phyloP scores from a whole-genome alignment of 2,113 vertebrate genomes.

The Gila orcuttii region DNA sequence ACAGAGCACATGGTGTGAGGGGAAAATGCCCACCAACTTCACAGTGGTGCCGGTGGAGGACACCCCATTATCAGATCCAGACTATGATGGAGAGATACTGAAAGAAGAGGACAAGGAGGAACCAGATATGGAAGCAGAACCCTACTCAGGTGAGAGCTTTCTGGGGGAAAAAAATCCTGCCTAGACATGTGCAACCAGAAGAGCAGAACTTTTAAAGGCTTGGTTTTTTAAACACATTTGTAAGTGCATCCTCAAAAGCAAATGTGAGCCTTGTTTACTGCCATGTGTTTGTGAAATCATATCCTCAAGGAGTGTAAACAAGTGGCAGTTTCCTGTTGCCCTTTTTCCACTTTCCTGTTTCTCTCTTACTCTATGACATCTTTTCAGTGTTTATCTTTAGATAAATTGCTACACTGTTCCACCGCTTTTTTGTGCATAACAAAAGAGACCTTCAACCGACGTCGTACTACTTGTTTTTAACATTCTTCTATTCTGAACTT shows the following conservation, averaged over 20 bases:
- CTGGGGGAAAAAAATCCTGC: not conserved
- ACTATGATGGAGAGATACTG: conserved; percentile 20
- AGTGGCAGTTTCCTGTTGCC: conserved; percentile 22
- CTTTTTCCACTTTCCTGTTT: conserved; percentile 13
- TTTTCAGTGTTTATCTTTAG: not conserved
- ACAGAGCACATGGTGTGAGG: conserved; percentile 36
- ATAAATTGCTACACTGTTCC: not conserved
- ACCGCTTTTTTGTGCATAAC: not conserved
- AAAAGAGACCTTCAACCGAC: not conserved
- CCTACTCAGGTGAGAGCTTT: conserved; percentile 55
- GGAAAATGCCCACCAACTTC: conserved; percentile 67
- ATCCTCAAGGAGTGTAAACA: conserved; percentile 20
- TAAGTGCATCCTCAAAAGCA: not conserved
- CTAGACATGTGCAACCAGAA: not conserved
- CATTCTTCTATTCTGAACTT: not conserved
- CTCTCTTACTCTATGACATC: not conserved
- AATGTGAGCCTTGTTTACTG: not conserved
- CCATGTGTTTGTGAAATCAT: conserved; percentile 32
- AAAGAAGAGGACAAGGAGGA: conserved; percentile 48
- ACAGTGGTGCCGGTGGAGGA: conserved; percentile 67
- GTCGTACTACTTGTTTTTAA: not conserved
- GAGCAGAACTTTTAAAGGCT: not conserved
- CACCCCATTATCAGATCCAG: conserved; percentile 26
- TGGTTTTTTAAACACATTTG: not conserved
- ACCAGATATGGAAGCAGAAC: not conserved